Base-by-base conservation (phyloP, 1,140 invertebrate species). In the Andricus grossulariae region DNA sequence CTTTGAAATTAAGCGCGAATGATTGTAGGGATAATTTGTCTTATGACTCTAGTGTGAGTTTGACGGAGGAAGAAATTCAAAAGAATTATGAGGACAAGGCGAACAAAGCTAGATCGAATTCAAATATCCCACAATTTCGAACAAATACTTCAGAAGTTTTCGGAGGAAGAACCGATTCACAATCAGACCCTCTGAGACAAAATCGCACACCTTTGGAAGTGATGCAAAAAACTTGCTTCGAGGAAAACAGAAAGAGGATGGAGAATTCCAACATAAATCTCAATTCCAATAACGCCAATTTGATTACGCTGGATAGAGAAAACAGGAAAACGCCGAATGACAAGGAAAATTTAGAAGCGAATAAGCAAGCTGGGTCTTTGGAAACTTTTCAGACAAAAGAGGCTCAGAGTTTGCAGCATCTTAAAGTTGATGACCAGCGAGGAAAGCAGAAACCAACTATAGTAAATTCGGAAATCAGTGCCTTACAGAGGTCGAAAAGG, bases 21-120 rank as follows among this genome's bases (percentile, higher is more conserved):
- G n/a, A 71, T 54, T 5, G 12, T 45, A 57, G 66, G 16, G 50
- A 51, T 45, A 12, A 51, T n/a, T 49, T 50, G 2, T 1, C 19
- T 54, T 19, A 57, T 39, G 83, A 88, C 70, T 86, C 85, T 12
- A 80, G 74, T 54, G 13, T 82, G 13, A 85, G 79, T 50, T 82
- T 83, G 50, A 81, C 80, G 10, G 80, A 86, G 50, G 60, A 86
- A 54, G 75, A 86, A 60, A 32, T 10, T 50, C 25, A 70, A 57
- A 73, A 54, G 54, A 52, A 19, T 50, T 18, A 45, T 13, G 1
- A 50, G 49, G 18, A 49, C 50, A 73, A 54, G 1, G 3, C 18
- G 8, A 19, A n/a, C 10, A 55, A 19, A 32, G 5, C 32, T 13
- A 19, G 57, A 15, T 12, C 16, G 32, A 25, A 60, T 60, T 60